Evolutionary conservation across 2,888 invertebrate genomes (phyloP).

Genomic region (Spisula solida): DNA sequence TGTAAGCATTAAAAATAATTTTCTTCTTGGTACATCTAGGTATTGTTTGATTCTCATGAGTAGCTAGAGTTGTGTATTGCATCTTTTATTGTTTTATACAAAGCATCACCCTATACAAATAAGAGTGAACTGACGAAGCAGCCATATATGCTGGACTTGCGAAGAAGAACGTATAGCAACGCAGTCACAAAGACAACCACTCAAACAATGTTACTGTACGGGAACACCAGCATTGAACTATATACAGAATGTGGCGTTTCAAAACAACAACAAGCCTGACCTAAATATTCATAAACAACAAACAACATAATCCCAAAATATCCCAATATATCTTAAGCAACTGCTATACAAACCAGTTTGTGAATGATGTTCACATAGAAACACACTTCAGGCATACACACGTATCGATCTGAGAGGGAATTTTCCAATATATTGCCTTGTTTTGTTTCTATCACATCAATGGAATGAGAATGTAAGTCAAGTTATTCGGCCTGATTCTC

Average conservation of each 20-base stretch:
- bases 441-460: not conserved
- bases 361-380: not conserved
- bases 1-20: too few species aligned
- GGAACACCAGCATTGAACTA: not conserved
- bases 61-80: too few species aligned
- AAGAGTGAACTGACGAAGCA: too few species aligned
- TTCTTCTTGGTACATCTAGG: too few species aligned
- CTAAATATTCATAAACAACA: conserved; percentile 4
- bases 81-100: too few species aligned
- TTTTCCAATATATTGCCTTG: not conserved
- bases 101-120: too few species aligned
- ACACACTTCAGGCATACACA: not conserved
- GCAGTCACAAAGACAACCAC: not conserved
- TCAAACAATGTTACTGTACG: not conserved
- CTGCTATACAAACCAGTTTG: not conserved
- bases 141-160: too few species aligned
- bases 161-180: too few species aligned
- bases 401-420: not conserved
- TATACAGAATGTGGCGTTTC: not conserved
- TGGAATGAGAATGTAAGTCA: not conserved
- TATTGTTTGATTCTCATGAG: too few species aligned
- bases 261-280: conserved; percentile 22
- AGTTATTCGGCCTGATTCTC: not conserved
- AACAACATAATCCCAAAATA: not conserved
- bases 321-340: not conserved